Conservation (phyloP, 2,113 vertebrate species). For the Nothoprocta pentlandii region DNA sequence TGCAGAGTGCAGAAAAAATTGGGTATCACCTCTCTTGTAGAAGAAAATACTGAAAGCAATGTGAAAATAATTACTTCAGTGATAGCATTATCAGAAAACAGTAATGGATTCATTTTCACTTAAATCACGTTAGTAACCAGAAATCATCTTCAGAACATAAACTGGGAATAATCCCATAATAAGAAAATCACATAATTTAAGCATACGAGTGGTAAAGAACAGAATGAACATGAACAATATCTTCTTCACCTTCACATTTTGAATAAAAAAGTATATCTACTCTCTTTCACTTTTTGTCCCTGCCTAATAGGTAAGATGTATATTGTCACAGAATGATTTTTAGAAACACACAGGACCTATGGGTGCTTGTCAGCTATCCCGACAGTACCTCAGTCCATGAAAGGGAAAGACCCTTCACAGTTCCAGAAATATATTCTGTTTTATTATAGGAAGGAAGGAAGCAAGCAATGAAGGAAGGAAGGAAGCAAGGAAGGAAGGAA, state of each 20-base stretch:
- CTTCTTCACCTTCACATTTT: background rate
- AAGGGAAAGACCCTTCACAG: background rate
- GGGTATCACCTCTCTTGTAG: background rate
- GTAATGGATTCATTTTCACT: background rate
- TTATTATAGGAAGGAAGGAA: background rate
- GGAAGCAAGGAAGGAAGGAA: too few relatives aligned
- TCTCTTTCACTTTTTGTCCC: background rate
- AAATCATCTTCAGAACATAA: background rate
- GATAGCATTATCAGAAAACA: background rate
- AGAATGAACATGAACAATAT: background rate
- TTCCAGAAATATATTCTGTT: background rate
- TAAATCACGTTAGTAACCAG: background rate
- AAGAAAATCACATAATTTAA: background rate
- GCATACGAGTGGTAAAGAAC: background rate
- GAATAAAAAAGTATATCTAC: background rate
- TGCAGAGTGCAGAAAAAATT: background rate
- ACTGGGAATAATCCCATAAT: background rate
- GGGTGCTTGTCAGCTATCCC: fast-evolving
- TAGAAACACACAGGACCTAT: background rate
- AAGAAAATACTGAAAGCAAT: background rate
- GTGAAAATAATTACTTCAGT: background rate
- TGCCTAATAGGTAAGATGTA: background rate
- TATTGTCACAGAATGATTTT: background rate
- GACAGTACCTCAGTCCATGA: background rate
- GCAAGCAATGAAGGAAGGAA: too few relatives aligned